Conservation (phyloP, 2,797 vertebrate genomes). For the Pipistrellus nathusii region DNA sequence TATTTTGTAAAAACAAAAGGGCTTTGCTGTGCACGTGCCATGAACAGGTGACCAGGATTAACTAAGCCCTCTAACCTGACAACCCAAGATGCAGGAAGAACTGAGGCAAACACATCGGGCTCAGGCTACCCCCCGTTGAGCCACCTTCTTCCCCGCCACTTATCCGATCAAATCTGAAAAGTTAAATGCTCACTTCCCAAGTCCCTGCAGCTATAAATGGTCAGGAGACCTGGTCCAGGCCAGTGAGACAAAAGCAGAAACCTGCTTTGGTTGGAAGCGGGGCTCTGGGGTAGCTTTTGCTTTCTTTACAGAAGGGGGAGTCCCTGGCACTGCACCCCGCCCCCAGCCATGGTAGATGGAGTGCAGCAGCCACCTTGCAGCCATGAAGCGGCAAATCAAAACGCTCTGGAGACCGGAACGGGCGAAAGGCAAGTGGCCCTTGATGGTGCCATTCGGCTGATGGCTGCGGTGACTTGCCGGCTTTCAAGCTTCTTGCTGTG, state of each 20-base stretch:
- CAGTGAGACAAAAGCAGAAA: neutral
- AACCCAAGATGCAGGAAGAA: neutral
- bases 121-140: neutral
- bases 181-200: neutral
- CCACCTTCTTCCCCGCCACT: neutral
- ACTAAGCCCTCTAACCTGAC: neutral
- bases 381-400: neutral
- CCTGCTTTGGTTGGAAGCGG: neutral
- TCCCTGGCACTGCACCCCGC: neutral
- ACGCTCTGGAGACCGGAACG: neutral
- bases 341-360: neutral
- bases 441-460: neutral
- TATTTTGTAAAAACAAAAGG: slow-evolving; percentile 23
- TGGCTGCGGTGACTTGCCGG: neutral
- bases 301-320: slow-evolving; percentile 1
- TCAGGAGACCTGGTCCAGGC: neutral
- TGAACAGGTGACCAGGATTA: neutral
- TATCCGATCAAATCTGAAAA: neutral
- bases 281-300: neutral
- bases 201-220: neutral
- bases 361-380: neutral
- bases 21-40: neutral
- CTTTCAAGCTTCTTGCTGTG: neutral
- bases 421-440: neutral
- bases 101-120: neutral